Evolutionary conservation across 2,888 invertebrate species (phyloP).

Genomic region (Pandemis heparana): DNA sequence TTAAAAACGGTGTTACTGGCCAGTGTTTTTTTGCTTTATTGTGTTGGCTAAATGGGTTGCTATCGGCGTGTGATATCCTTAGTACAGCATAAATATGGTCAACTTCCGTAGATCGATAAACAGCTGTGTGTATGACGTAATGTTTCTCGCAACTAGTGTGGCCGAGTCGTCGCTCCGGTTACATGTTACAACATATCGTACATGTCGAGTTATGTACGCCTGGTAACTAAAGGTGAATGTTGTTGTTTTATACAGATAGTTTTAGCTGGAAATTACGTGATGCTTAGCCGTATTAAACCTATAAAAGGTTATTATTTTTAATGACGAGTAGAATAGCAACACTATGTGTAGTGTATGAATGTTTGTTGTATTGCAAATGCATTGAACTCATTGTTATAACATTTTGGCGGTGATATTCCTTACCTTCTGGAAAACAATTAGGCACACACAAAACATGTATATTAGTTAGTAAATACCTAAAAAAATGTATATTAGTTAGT

Average conservation of each 20-base stretch:
- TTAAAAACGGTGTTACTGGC: neutral
- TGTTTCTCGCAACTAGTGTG: conserved; percentile 43
- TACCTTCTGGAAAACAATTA: neutral
- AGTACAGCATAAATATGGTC: conserved; percentile 53
- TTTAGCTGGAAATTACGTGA: conserved; percentile 32
- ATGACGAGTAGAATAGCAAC: neutral
- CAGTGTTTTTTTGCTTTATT: conserved; percentile 4
- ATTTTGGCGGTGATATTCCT: neutral
- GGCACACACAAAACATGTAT: too few species aligned
- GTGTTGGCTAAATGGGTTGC: neutral
- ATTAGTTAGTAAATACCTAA: too few species aligned
- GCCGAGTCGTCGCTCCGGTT: conserved; percentile 37
- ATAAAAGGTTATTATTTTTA: neutral
- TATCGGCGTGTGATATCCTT: neutral
- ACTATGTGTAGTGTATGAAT: neutral
- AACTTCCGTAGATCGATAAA: conserved; percentile 64
- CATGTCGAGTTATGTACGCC: conserved; percentile 33
- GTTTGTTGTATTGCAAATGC: neutral
- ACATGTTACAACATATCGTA: conserved; percentile 41
- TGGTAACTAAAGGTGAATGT: conserved; percentile 40
- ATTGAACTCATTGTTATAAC: neutral
- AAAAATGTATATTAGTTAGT: too few species aligned
- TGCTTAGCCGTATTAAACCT: neutral
- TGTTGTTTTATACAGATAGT: conserved; percentile 35
- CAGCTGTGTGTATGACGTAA: conserved; percentile 56